phyloP scores from a whole-genome alignment of 2,888 invertebrate species.

The Dicranocentrus wangi region DNA sequence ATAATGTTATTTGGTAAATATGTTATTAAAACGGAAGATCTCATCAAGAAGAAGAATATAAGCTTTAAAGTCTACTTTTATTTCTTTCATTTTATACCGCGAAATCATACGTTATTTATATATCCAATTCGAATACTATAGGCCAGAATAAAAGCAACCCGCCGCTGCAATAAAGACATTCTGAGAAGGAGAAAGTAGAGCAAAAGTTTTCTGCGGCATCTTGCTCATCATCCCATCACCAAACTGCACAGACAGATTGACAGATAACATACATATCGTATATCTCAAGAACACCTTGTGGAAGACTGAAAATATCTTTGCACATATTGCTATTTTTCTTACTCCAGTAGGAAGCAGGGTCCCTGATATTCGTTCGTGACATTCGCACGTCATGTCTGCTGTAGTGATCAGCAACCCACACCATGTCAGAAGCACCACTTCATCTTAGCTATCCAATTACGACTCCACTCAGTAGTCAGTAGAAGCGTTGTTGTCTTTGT shows the following conservation, averaged over 20 bases:
- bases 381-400: no score
- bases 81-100: neutral
- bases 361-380: no score
- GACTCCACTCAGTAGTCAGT: neutral
- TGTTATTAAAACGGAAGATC: constrained; percentile 28
- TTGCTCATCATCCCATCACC: constrained; percentile 1
- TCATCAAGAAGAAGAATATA: neutral
- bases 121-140: no score
- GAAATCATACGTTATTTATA: no score
- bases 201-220: neutral
- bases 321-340: neutral
- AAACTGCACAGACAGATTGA: constrained; percentile 4
- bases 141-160: no score
- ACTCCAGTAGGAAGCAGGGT: no score
- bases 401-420: no score
- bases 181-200: no score
- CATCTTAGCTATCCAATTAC: neutral
- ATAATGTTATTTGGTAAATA: constrained; percentile 21
- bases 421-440: no score
- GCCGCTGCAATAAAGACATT: no score
- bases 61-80: neutral
- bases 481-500: neutral
- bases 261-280: neutral
- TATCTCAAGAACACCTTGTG: no score
- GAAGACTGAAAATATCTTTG: no score